These are phyloP conservation scores for Emmelina monodactyla DNA, from an alignment of 2,888 invertebrate species.

Conservation along the genomic window DNA sequence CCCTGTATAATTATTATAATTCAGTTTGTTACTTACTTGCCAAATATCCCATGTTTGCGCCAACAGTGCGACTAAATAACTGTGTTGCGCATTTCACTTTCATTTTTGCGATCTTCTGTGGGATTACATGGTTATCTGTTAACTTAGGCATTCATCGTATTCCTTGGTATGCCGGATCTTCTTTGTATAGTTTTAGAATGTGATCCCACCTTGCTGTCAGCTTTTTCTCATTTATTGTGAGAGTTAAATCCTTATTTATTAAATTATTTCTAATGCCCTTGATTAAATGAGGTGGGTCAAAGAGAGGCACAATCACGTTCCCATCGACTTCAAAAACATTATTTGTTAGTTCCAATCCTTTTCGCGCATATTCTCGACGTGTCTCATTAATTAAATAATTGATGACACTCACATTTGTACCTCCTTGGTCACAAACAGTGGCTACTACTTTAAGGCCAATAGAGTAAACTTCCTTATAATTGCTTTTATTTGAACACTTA, in stretches of 20 bases:
- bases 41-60: conserved; percentile 8
- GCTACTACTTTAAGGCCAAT: conserved; percentile 13
- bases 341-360: conserved; percentile 4
- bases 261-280: conserved; percentile 14
- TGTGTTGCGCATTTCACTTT: conserved; percentile 8
- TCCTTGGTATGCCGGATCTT: conserved; percentile 7
- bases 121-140: background rate
- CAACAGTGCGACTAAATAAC: conserved; percentile 7
- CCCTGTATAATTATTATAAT: too few species aligned
- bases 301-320: conserved; percentile 12
- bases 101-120: conserved; percentile 2
- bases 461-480: conserved; percentile 4
- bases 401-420: conserved; percentile 12
- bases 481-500: conserved; percentile 8
- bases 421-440: conserved; percentile 15
- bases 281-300: conserved; percentile 14
- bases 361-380: conserved; percentile 7
- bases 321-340: conserved; percentile 9
- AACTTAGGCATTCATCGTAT: conserved; percentile 4
- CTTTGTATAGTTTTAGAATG: conserved; percentile 5
- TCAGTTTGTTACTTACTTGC: too few species aligned
- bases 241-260: conserved; percentile 5
- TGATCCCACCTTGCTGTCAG: conserved; percentile 11
- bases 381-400: conserved; percentile 15
- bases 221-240: background rate